Conservation (phyloP, 2,113 vertebrate species). For the Verasper variegatus region DNA sequence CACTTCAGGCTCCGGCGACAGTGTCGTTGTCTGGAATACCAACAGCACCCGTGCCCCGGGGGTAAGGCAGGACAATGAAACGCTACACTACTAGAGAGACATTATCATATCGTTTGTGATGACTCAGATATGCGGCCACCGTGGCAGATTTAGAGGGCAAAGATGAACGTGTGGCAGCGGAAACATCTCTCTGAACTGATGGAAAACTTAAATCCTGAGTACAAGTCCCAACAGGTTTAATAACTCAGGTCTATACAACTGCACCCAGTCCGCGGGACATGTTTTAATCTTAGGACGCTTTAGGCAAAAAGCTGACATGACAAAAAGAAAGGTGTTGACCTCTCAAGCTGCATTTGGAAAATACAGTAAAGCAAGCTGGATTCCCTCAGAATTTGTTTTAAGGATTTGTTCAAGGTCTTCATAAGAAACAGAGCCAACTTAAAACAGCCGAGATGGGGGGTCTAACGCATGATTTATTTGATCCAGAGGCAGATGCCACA, state of each 20-base stretch:
- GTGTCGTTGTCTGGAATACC: constrained; percentile 25
- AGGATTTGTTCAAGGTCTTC: constrained; percentile 12
- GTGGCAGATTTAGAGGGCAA: constrained; percentile 66
- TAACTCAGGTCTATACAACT: constrained; percentile 5
- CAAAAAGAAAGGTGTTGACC: background rate
- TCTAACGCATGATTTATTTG: constrained; percentile 39
- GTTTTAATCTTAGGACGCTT: constrained; percentile 21
- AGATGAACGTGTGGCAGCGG: constrained; percentile 48
- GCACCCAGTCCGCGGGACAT: background rate
- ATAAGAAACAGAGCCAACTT: constrained; percentile 33
- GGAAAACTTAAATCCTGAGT: constrained; percentile 22
- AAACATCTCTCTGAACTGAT: constrained; percentile 51
- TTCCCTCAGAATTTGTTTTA: background rate
- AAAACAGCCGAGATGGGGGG: constrained; percentile 35
- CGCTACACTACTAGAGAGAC: constrained; percentile 20
- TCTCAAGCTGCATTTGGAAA: background rate
- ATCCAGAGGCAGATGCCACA: constrained; percentile 61
- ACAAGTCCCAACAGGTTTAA: constrained; percentile 41
- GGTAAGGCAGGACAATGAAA: constrained; percentile 48
- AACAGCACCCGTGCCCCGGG: constrained; percentile 47
- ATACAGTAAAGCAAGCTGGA: background rate
- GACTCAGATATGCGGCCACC: constrained; percentile 66
- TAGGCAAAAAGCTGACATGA: constrained; percentile 23
- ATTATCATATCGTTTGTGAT: constrained; percentile 54
- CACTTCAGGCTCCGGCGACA: constrained; percentile 30